These are phyloP conservation scores for Blennius ocellaris DNA, from an alignment of 2,113 vertebrate genomes.

Conservation along the genomic window DNA sequence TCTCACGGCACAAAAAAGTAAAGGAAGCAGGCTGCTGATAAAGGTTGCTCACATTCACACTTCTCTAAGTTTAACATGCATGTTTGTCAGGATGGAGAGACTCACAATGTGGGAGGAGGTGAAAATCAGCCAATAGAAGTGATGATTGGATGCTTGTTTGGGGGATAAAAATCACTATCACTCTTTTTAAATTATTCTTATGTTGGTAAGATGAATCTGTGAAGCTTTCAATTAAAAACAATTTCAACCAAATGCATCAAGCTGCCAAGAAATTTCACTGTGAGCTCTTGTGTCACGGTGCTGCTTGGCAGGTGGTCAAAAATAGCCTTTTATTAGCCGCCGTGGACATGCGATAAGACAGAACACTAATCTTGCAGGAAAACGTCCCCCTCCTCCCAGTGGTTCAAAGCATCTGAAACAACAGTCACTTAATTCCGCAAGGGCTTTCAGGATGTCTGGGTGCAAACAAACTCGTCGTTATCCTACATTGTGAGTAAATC, in stretches of 20 bases:
- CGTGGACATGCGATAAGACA: conserved; percentile 29
- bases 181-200: background rate
- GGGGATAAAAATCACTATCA: background rate
- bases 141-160: no score
- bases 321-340: conserved; percentile 7
- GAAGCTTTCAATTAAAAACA: background rate
- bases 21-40: background rate
- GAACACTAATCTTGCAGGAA: conserved; percentile 10
- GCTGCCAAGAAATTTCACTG: background rate
- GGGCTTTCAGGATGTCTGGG: conserved; percentile 4
- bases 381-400: background rate
- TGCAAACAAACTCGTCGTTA: conserved; percentile 18
- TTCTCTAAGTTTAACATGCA: background rate
- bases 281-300: background rate
- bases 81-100: background rate
- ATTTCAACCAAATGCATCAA: background rate
- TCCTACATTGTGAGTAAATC: conserved; percentile 11
- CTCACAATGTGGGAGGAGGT: background rate
- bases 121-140: background rate
- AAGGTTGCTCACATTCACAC: background rate
- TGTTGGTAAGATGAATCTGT: background rate
- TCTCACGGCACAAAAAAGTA: background rate
- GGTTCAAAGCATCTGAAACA: conserved; percentile 23
- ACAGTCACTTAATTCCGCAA: conserved; percentile 4
- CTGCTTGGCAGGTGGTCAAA: conserved; percentile 1